Evolutionary conservation across 2,113 vertebrate species (phyloP), one percentile per base, ranked within the genome.

Genomic region (Phylloscopus trochilus): DNA sequence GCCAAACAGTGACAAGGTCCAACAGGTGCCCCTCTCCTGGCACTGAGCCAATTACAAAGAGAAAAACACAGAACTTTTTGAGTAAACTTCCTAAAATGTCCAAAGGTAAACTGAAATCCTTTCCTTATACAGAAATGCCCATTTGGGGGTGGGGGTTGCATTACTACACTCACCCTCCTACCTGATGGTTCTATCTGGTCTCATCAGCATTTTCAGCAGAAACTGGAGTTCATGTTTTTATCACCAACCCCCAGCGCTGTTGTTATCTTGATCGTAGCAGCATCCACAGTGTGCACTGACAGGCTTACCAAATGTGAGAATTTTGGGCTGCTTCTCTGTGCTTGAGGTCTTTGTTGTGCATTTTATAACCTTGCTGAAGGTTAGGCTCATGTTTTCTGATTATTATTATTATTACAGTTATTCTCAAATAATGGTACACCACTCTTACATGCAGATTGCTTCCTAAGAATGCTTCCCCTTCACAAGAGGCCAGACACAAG

Each of bases 191-290:
- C 49, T 24, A 28, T 51, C 43, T 76, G 26, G 31, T 76, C 35
- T 83, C 58, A 55, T 67, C 67, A 89, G 43, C 26, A 49, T 59
- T 92, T 75, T 88, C 58, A 60, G 43, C 23, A 59, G 67, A 73
- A 68, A 60, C 9, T 26, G 27, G 58, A 59, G 30, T 55, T 84
- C 43, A 7, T 35, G 18, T 46, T 79, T 88, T 83, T 83, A 63
- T 51, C 35, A 51, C 17, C 66, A 70, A 33, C 3, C 6, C 6
- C 3, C 56, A 62, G 35, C 0, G 0, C 18, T 30, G 27, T 47
- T 31, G 58, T 75, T 60, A 70, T 58, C 46, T 70, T 35, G 46
- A 66, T 75, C 13, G 6, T 6, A 35, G 58, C 41, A 76, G 30
- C 46, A 41, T 52, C 27, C 59, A 51, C 59, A 33, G 20, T 2